Evolutionary conservation across 1,140 invertebrate species (phyloP), one percentile per base, ranked within the genome.

Genomic region (Spodoptera frugiperda): DNA sequence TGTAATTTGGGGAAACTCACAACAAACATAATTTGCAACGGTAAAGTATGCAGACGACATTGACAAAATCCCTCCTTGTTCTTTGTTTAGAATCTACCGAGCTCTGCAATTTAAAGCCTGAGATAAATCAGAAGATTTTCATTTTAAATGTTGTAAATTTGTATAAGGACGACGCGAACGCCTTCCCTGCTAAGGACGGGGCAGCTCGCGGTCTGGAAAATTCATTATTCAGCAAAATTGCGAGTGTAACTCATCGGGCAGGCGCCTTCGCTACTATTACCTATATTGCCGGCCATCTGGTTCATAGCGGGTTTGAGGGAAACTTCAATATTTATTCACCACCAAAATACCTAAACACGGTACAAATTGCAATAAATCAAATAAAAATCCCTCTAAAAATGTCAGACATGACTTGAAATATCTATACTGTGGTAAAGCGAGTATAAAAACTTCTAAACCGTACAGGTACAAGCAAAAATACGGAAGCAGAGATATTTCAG

Each of bases 141-240:
- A 61, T 61, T 61, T 74, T 74, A 74, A 74, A 74, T 74, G 46
- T 49, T 74, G 55, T 74, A 74, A 54, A 61, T 74, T 78, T 67
- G 59, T 55, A 68, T 74, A 74, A 68, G 21, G 72, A 79, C 75
- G 71, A 72, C 44, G 65, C 53, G 46, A 67, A 68, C 33, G 57
- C 76, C 76, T 73, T 59, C 74, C 51, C 44, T 19, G 53, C 59
- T 80, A 76, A 74, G 51, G 78, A 76, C 46, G 17, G 71, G 67
- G 75, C 70, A 74, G 73, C 73, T 78, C 57, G 71, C 76, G 78
- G 74, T 70, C 54, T 73, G 72, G 76, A 75, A 81, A 78, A 88
- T 88, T 86, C 74, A 86, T 84, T 87, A 89, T 89, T 86, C 83
- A 85, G 70, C 68, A 67, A 76, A 84, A 83, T 82, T 81, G 84